A percentile compares a stretch with the other conserved stretches of the same genome.
Conservation (phyloP, 2,113 vertebrate genomes). For the Sturnira hondurensis region DNA sequence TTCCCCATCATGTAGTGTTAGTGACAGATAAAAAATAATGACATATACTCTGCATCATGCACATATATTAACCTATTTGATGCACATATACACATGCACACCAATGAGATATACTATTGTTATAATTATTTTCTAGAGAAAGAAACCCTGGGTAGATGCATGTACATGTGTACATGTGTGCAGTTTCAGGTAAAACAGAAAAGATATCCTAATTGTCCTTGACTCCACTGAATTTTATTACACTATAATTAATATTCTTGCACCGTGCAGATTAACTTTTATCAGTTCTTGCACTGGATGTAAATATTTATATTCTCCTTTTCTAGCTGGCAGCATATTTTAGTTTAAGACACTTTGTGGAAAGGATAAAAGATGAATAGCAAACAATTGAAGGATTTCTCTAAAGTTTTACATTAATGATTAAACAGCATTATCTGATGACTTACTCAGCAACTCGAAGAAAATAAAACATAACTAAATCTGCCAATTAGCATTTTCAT, state of each 20-base stretch:
- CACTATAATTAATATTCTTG: conserved; percentile 33
- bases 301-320: conserved; percentile 45
- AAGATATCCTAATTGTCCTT: background rate
- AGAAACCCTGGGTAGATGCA: background rate
- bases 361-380: conserved; percentile 7
- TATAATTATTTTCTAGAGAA: background rate
- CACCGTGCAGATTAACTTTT: background rate
- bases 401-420: conserved; percentile 52
- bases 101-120: background rate
- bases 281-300: conserved; percentile 32
- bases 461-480: conserved; percentile 63
- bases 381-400: background rate
- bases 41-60: background rate
- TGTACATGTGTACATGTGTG: background rate
- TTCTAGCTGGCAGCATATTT: background rate
- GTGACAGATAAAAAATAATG: background rate
- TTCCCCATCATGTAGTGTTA: background rate
- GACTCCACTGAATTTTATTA: background rate
- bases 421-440: conserved; percentile 52
- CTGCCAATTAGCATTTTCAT: conserved; percentile 69
- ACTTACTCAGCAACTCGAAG: conserved; percentile 49
- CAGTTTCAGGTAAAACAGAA: conserved; percentile 14
- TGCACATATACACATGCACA: background rate
- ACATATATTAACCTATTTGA: background rate
- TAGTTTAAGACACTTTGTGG: conserved; percentile 17